Evolutionary conservation across 2,888 invertebrate genomes (phyloP).

Genomic region (Caenorhabditis zanzibari): DNA sequence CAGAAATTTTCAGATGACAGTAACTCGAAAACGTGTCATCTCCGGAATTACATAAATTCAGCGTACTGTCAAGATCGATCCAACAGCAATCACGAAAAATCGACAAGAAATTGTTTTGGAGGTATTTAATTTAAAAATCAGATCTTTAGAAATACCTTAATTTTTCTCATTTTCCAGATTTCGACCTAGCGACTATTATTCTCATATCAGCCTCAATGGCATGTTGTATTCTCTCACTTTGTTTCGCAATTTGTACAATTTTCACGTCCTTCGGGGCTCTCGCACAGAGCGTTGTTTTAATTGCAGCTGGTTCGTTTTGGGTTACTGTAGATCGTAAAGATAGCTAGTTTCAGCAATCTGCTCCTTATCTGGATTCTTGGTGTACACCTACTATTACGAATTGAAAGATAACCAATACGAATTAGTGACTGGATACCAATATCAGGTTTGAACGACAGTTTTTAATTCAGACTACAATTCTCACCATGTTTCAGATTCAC

Average conservation of each 20-base stretch:
- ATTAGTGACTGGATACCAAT: conserved; percentile 65
- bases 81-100: conserved; percentile 32
- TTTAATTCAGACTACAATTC: too few species aligned
- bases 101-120: conserved; percentile 64
- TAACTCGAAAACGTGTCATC: conserved; percentile 60
- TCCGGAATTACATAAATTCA: conserved; percentile 63
- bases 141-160: too few species aligned
- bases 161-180: conserved; percentile 64
- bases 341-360: conserved; percentile 65
- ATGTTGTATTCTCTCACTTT: conserved; percentile 64
- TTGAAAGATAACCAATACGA: conserved; percentile 75
- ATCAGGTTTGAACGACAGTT: conserved; percentile 30
- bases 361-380: conserved; percentile 67
- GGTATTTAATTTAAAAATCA: too few species aligned
- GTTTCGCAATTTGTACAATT: conserved; percentile 74
- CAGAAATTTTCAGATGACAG: conserved; percentile 57
- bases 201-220: conserved; percentile 63
- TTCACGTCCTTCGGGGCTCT: conserved; percentile 73
- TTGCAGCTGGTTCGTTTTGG: conserved; percentile 67
- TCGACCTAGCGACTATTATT: conserved; percentile 73
- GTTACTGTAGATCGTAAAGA: neutral
- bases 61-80: conserved; percentile 40
- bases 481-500: conserved; percentile 71
- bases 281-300: conserved; percentile 69
- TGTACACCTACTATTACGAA: conserved; percentile 75